Percentiles rank a stretch among this genome's conserved stretches.
These are phyloP conservation scores for Cheiracanthium punctorium DNA, from an alignment of 2,888 invertebrate species.

Conservation along the genomic window DNA sequence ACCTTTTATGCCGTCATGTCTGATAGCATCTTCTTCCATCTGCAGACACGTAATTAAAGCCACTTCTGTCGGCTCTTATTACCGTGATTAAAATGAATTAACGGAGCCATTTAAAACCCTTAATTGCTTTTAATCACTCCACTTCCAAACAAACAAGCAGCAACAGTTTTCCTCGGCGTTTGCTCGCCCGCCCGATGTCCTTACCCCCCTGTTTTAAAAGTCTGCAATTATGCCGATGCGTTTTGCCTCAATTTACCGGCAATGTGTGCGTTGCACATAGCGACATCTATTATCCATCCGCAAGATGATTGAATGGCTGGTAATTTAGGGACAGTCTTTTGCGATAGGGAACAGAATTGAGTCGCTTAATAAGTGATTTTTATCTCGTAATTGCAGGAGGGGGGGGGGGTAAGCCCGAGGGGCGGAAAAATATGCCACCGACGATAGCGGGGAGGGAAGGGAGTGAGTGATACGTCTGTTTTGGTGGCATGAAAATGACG, in stretches of 20 bases:
- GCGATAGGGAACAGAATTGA: neutral
- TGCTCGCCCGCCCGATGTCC: neutral
- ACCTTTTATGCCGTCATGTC: no score
- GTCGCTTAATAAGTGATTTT: constrained; percentile 51
- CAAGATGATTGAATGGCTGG: constrained; percentile 2
- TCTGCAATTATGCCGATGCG: neutral
- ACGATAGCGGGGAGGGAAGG: neutral
- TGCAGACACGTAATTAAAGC: neutral
- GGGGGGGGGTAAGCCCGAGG: neutral
- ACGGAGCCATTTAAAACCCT: neutral
- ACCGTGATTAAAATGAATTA: constrained; percentile 13
- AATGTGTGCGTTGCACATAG: neutral
- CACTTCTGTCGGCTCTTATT: neutral
- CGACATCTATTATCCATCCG: neutral
- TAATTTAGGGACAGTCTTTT: constrained; percentile 2
- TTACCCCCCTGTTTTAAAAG: no score
- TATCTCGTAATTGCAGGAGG: constrained; percentile 52
- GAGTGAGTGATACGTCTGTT: neutral
- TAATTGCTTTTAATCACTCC: constrained; percentile 7
- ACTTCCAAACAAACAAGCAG: neutral
- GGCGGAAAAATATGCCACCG: constrained; percentile 17
- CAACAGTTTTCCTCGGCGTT: neutral
- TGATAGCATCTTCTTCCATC: neutral
- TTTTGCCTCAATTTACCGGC: constrained; percentile 3
- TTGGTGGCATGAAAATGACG: neutral